These are phyloP conservation scores for Chromobotia macracanthus DNA, from an alignment of 2,797 vertebrate species.

Conservation along the genomic window DNA sequence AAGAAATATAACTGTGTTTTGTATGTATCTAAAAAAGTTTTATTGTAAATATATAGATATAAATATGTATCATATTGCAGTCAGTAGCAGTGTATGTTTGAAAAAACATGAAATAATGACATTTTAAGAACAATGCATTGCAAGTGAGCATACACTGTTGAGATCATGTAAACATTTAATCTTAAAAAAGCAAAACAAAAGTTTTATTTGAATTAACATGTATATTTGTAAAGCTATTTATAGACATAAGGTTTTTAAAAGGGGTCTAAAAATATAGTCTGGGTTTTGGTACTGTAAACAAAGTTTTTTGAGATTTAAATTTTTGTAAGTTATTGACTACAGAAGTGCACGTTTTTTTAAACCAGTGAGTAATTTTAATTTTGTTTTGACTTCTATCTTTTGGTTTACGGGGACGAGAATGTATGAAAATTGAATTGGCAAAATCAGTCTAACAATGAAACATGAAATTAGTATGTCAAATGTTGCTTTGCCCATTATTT, in stretches of 20 bases:
- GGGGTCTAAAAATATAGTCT: slow-evolving; percentile 81
- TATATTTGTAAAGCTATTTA: slow-evolving; percentile 99
- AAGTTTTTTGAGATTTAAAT: slow-evolving; percentile 72
- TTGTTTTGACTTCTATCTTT: slow-evolving; percentile 73
- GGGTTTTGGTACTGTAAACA: slow-evolving; percentile 85
- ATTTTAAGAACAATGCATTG: slow-evolving; percentile 75
- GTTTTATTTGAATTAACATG: slow-evolving; percentile 89
- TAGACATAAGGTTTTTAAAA: slow-evolving; percentile 83
- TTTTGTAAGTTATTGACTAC: slow-evolving; percentile 93
- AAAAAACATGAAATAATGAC: slow-evolving; percentile 71
- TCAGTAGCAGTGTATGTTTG: slow-evolving; percentile 73
- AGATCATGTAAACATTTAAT: slow-evolving; percentile 80
- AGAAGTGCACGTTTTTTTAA: slow-evolving; percentile 75
- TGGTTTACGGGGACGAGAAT: slow-evolving; percentile 80
- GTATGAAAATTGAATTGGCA: slow-evolving; percentile 74
- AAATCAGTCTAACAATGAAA: slow-evolving; percentile 48
- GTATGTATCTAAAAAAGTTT: slow-evolving; percentile 82
- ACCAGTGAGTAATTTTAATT: slow-evolving; percentile 65
- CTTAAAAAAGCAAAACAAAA: slow-evolving; percentile 82
- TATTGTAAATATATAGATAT: slow-evolving; percentile 91
- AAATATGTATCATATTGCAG: slow-evolving; percentile 81
- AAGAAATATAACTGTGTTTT: slow-evolving; percentile 64
- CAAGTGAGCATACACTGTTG: slow-evolving; percentile 87
- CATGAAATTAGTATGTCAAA: slow-evolving; percentile 48
- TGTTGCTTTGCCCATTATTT: slow-evolving; percentile 71